Percentiles rank a stretch among this genome's conserved stretches.
Evolutionary conservation across 2,797 vertebrate species (phyloP).

Genomic region (Cyclopterus lumpus): DNA sequence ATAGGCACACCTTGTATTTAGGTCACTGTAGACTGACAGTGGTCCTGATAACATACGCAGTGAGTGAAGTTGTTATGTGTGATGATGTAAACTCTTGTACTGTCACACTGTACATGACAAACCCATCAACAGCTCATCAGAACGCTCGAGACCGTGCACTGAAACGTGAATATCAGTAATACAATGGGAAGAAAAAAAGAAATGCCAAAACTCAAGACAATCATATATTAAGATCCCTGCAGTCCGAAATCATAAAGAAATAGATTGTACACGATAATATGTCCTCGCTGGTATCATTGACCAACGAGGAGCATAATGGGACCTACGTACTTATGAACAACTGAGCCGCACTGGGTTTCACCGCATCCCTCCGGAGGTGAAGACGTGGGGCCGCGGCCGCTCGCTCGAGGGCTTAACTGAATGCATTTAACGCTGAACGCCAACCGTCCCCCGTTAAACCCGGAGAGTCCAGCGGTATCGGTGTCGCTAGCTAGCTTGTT

Average conservation of each 20-base stretch:
- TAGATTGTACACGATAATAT: background rate
- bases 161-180: background rate
- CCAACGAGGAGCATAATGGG: background rate
- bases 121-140: too few species aligned
- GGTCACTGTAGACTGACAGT: background rate
- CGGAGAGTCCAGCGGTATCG: background rate
- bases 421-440: too few species aligned
- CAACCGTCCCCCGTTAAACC: background rate
- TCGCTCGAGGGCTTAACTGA: background rate
- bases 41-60: background rate
- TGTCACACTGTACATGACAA: background rate
- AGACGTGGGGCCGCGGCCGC: background rate
- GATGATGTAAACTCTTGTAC: background rate
- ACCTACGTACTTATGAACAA: background rate
- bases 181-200: background rate
- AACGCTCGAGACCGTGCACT: background rate
- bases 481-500: constrained; percentile 40
- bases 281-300: background rate
- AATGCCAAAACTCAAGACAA: background rate
- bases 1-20: background rate
- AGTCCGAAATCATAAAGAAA: too few species aligned
- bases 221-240: background rate
- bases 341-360: too few species aligned
- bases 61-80: background rate
- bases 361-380: accelerated